Percentiles rank a stretch among this genome's conserved stretches.
Evolutionary conservation across 1,140 invertebrate species (phyloP).

Genomic region (Cherax destructor): DNA sequence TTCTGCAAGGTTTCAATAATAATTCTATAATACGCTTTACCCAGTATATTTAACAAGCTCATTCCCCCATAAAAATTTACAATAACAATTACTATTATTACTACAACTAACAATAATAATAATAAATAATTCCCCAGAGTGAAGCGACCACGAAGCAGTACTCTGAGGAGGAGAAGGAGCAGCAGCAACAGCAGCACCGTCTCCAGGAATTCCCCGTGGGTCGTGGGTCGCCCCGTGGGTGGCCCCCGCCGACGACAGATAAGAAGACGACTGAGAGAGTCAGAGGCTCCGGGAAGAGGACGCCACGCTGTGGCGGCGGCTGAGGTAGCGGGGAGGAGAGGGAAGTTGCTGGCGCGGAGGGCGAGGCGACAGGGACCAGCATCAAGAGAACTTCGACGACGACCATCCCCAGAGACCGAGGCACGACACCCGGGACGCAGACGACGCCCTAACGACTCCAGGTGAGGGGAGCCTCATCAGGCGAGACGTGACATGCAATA

Average conservation of each 20-base stretch:
- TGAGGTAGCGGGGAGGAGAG: too few relatives aligned
- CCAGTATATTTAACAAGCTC: too few relatives aligned
- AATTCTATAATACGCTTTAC: too few relatives aligned
- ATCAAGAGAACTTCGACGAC: background rate
- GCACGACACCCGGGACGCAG: background rate
- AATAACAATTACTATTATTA: too few relatives aligned
- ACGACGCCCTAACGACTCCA: background rate
- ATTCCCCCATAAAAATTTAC: too few relatives aligned
- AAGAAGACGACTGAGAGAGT: slow-evolving; percentile 6
- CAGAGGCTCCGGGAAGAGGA: background rate
- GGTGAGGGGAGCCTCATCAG: background rate
- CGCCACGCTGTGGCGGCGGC: background rate
- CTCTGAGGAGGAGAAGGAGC: background rate
- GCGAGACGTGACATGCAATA: too few relatives aligned
- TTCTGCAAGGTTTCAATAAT: too few relatives aligned
- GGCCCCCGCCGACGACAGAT: background rate
- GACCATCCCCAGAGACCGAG: background rate
- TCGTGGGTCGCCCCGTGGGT: too few relatives aligned
- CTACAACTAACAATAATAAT: too few relatives aligned
- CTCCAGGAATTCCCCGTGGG: background rate
- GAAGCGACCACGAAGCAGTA: too few relatives aligned
- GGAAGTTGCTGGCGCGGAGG: too few relatives aligned
- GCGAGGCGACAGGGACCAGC: background rate
- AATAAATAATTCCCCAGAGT: too few relatives aligned
- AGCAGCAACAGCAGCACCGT: background rate